phyloP scores from a whole-genome alignment of 2,797 vertebrate species.

The Phalloptychus januarius region DNA sequence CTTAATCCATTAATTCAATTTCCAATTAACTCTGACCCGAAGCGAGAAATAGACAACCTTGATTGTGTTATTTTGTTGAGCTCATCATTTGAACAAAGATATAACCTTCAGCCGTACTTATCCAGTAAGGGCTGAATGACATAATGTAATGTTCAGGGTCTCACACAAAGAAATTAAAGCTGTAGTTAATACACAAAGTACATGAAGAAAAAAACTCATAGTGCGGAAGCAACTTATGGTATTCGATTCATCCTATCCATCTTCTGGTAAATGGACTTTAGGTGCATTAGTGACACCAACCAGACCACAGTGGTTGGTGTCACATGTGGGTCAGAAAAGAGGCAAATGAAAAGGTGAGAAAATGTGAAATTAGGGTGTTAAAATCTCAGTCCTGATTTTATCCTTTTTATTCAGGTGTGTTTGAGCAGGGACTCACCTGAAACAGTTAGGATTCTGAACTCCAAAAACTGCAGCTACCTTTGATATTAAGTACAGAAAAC shows the following conservation, averaged over 20 bases:
- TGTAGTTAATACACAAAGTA: not conserved
- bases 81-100: conserved; percentile 12
- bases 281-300: not conserved
- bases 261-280: not conserved
- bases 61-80: conserved; percentile 15
- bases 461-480: not conserved
- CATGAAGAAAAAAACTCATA: not conserved
- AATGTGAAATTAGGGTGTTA: no score
- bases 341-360: not conserved
- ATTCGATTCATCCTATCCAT: not conserved
- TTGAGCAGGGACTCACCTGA: not conserved
- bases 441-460: not conserved
- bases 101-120: conserved; percentile 17
- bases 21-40: conserved; percentile 14
- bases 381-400: not conserved
- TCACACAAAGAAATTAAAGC: not conserved
- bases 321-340: not conserved
- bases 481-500: not conserved
- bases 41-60: conserved; percentile 7
- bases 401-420: not conserved
- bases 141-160: conserved; percentile 8
- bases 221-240: not conserved
- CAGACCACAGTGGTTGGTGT: not conserved
- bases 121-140: not conserved
- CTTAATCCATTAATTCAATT: conserved; percentile 18